A percentile compares a stretch with the other conserved stretches of the same genome.
phyloP scores from a whole-genome alignment of 2,888 invertebrate genomes.

The Psococerastis gibbosa region DNA sequence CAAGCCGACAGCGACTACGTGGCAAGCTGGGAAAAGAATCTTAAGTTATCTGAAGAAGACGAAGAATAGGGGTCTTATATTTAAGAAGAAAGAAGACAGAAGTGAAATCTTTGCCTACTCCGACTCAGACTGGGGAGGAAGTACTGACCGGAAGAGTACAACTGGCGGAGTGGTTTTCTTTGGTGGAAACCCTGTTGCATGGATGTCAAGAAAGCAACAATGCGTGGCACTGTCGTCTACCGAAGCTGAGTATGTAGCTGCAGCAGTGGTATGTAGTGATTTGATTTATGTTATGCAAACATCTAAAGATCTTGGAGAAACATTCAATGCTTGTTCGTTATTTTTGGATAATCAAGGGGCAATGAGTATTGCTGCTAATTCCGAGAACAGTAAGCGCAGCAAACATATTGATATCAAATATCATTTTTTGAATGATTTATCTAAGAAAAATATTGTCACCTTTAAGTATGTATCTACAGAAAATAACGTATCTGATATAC shows the following conservation, averaged over 20 bases:
- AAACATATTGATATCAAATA: conserved; percentile 15
- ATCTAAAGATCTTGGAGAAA: no score
- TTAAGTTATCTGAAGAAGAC: no score
- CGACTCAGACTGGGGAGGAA: not conserved
- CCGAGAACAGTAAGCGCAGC: conserved; percentile 5
- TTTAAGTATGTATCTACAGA: conserved; percentile 10
- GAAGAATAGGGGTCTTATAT: no score
- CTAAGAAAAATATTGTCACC: conserved; percentile 4
- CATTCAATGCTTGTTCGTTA: no score
- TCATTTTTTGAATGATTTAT: conserved; percentile 14
- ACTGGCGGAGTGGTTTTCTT: not conserved
- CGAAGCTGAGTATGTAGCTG: not conserved
- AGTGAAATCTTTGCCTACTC: no score
- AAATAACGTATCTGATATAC: conserved; percentile 11
- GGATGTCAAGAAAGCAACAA: not conserved
- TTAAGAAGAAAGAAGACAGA: no score
- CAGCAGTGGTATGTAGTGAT: not conserved
- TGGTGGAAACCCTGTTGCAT: not conserved
- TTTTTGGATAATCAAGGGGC: conserved; percentile 14
- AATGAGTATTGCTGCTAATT: conserved; percentile 10
- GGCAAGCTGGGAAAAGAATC: no score
- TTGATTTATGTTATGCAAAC: no score
- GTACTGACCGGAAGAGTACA: not conserved
- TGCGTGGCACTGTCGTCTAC: not conserved
- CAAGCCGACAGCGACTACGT: no score